These are phyloP conservation scores for Phalacrocorax pelagicus DNA, from an alignment of 2,113 vertebrate genomes.

Conservation along the genomic window DNA sequence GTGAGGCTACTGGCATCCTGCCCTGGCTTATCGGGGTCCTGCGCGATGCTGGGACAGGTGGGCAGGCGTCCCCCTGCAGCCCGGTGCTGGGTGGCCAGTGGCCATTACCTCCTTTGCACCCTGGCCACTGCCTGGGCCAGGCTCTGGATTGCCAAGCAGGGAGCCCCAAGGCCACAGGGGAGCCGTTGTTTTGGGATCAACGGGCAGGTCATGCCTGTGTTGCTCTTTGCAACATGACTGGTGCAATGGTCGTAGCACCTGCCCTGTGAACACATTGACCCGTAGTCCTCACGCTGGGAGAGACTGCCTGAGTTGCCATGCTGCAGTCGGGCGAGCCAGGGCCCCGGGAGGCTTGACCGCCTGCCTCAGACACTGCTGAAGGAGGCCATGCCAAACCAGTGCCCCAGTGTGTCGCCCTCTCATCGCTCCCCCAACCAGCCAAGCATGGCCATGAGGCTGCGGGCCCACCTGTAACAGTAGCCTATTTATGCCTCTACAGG, in stretches of 20 bases:
- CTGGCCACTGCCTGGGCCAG: rapidly evolving
- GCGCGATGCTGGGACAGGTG: rapidly evolving
- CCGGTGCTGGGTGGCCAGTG: rapidly evolving
- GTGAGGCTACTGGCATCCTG: background rate
- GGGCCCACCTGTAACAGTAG: rapidly evolving
- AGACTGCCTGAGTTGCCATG: no score
- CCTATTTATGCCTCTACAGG: background rate
- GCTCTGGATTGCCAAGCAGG: rapidly evolving
- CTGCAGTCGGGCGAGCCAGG: rapidly evolving
- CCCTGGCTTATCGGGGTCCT: background rate
- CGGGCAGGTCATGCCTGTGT: rapidly evolving
- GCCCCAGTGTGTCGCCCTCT: background rate
- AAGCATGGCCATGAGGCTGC: background rate
- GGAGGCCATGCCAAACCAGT: background rate
- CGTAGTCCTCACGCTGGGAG: rapidly evolving
- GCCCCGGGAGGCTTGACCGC: no score
- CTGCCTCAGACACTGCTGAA: rapidly evolving
- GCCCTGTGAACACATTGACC: rapidly evolving
- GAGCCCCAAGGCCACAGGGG: rapidly evolving
- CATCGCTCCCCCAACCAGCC: background rate
- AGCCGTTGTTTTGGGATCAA: background rate
- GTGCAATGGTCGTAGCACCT: background rate
- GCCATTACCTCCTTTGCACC: rapidly evolving
- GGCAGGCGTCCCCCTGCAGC: background rate
- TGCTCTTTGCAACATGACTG: background rate